Base-by-base conservation (phyloP, 2,888 invertebrate species). In the Lagria hirta region DNA sequence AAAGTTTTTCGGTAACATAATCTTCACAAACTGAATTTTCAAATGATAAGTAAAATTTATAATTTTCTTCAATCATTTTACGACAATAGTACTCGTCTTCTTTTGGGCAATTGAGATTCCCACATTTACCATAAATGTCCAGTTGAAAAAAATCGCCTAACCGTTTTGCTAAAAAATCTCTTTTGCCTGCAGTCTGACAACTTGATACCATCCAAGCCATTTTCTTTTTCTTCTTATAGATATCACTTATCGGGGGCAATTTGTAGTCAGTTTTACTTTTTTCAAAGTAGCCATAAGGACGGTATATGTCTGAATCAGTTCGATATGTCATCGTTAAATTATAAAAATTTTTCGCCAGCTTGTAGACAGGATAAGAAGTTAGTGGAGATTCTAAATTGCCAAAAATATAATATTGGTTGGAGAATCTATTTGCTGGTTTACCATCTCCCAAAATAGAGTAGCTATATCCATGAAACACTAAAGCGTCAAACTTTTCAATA, bases 21-120 rank as follows among this genome's bases (percentile, higher is more conserved):
- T 82, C 81, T 38, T 73, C 62, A 52, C 84, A 80, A 45, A 84
- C 71, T n/a, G 84, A 82, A 64, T 86, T 85, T 65, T 86, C 86
- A 58, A 86, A 79, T 1, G 79, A 76, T 23, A 86, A 66, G 56
- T 85, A 85, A 62, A 86, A 86, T 61, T 79, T 83, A 62, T 86
- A 86, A 38, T 77, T 72, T 27, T 71, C 71, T 52, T 71, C 74
- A 15, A 76, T 34, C 43, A 65, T 71, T 58, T 65, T 70, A 28
- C 67, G 68, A 41, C 75, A 76, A 11, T 57, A 67, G 14, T 74
- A 67, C 22, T 43, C 33, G 5, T 43, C 12, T 4, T 13, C 23
- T 15, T 43, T 43, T 1, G 58, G 50, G 36, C 64, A 74, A 58
- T 55, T 63, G 1, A 66, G 51, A 0, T 54, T 45, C 1, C 82